A percentile compares a stretch with the other conserved stretches of the same genome.
Conservation (phyloP, 2,888 invertebrate genomes). For the Bedellia somnulentella region DNA sequence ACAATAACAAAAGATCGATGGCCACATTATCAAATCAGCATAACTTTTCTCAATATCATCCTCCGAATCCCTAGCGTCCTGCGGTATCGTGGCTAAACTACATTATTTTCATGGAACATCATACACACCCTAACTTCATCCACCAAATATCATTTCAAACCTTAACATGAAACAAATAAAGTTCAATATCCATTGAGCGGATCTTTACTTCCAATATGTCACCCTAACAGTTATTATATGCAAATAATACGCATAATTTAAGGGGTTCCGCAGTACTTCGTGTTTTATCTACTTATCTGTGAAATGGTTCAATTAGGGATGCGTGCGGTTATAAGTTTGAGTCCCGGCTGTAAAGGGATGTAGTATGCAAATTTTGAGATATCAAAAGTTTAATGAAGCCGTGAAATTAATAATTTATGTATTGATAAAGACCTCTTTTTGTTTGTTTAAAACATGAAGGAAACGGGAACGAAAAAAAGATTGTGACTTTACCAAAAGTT, state of each 20-base stretch:
- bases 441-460: too few relatives aligned
- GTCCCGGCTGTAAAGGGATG: slow-evolving; percentile 10
- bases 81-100: slow-evolving; percentile 4
- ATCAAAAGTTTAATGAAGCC: too few relatives aligned
- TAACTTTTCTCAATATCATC: too few relatives aligned
- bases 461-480: too few relatives aligned
- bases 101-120: too few relatives aligned
- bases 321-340: slow-evolving; percentile 17
- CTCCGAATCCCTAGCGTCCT: slow-evolving; percentile 24
- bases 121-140: too few relatives aligned
- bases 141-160: too few relatives aligned
- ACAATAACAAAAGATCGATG: slow-evolving; percentile 46
- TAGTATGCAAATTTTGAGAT: slow-evolving; percentile 25
- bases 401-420: too few relatives aligned
- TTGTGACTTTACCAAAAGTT: too few relatives aligned
- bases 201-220: slow-evolving; percentile 15
- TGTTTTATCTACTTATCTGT: slow-evolving; percentile 61
- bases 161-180: too few relatives aligned
- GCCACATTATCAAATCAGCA: slow-evolving; percentile 34
- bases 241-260: slow-evolving; percentile 57
- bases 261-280: slow-evolving; percentile 36
- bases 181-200: too few relatives aligned
- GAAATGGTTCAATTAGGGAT: slow-evolving; percentile 55
- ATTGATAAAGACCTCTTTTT: too few relatives aligned
- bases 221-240: slow-evolving; percentile 53